Evolutionary conservation across 1,140 invertebrate genomes (phyloP), one percentile per base, ranked within the genome.

Genomic region (Drosophila nebulosa): DNA sequence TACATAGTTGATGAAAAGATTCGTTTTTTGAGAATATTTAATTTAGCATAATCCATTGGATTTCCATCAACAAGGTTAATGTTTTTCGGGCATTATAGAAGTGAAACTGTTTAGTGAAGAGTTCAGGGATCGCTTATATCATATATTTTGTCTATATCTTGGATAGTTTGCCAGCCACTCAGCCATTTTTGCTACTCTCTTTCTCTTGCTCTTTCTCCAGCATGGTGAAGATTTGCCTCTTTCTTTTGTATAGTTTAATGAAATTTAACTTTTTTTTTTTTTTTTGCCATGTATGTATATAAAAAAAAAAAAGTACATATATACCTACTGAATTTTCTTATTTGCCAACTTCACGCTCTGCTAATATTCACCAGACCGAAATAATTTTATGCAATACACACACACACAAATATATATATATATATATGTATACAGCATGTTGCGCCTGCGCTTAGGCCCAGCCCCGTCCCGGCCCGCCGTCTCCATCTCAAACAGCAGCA

Each of bases 291-390:
- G 7, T 3, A 42, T 7, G 21, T 21, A 46, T 10, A 46, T 9
- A 42, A 6, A 18, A 7, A 18, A 3, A 46, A 18, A 46, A 21
- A 21, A 14, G 9, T 14, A 21, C 16, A 46, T 46, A 46, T 46
- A 46, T 46, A 46, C 69, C 80, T 79, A 72, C 70, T 79, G 81
- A 79, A 90, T 86, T 90, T 67, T 89, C 85, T 89, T 89, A 85
- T 89, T 90, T 90, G 88, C 88, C 79, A 90, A 90, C 89, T 90
- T 90, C 89, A 90, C 89, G 89, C 89, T 90, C 89, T 88, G 89
- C 81, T 90, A 90, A 89, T 89, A 90, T 78, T 79, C 89, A 90
- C 89, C 83, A 90, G 89, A 90, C 89, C 89, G 89, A 90, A 90
- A 90, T 90, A 90, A 90, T 89, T 90, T 88, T 90, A 90, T 90